phyloP scores from a whole-genome alignment of 1,140 invertebrate genomes.

The Daktulosphaira vitifoliae region DNA sequence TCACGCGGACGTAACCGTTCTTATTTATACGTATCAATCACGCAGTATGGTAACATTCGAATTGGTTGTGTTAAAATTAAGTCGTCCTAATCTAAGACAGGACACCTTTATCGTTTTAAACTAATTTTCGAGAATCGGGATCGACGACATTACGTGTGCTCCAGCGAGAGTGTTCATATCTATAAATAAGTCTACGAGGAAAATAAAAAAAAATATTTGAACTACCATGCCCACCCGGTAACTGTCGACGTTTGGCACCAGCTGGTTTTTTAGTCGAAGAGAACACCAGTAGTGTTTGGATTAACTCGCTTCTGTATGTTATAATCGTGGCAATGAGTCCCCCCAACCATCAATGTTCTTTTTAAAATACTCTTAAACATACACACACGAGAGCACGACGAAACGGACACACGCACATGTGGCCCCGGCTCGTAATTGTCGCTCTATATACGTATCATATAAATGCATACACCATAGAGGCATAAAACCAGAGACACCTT shows the following conservation, averaged over 20 bases:
- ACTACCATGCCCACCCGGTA: conserved; percentile 9
- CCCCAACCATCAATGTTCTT: neutral
- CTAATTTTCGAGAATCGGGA: too few species aligned
- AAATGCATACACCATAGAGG: neutral
- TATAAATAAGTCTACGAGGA: conserved; percentile 20
- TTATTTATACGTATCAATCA: too few species aligned
- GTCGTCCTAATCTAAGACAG: too few species aligned
- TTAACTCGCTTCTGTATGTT: conserved; percentile 7
- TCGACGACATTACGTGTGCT: conserved; percentile 16
- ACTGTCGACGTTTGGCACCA: conserved; percentile 23
- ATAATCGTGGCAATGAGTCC: neutral
- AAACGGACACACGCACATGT: neutral
- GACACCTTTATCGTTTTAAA: too few species aligned
- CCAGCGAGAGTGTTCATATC: conserved; percentile 9
- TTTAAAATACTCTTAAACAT: too few species aligned
- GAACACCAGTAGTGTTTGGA: conserved; percentile 11
- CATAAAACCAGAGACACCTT: neutral
- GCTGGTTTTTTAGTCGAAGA: conserved; percentile 25
- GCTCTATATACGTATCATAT: too few species aligned
- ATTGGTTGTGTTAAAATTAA: too few species aligned
- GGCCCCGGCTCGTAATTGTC: conserved; percentile 22
- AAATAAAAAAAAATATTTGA: neutral
- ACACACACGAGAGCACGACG: too few species aligned
- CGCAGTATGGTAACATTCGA: too few species aligned
- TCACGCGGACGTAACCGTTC: too few species aligned